These are phyloP conservation scores for Bradypodion pumilum DNA, from an alignment of 2,797 vertebrate genomes.

Conservation along the genomic window DNA sequence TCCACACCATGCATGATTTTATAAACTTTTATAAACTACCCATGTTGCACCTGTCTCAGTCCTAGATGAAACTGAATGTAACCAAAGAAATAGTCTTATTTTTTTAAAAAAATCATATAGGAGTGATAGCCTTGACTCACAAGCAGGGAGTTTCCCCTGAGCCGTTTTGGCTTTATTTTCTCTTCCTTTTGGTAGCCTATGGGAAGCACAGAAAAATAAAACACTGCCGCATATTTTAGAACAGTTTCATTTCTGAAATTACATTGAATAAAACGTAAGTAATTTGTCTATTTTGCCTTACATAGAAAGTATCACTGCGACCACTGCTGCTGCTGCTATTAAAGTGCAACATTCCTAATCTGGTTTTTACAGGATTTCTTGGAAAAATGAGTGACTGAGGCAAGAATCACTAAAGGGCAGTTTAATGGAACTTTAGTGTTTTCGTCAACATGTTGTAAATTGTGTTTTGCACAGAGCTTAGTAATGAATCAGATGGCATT, in stretches of 20 bases:
- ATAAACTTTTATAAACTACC: too few species aligned
- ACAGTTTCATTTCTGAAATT: not conserved
- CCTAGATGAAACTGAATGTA: not conserved
- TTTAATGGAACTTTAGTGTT: not conserved
- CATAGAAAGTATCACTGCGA: not conserved
- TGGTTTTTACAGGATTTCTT: not conserved
- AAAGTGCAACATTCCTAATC: not conserved
- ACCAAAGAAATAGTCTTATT: not conserved
- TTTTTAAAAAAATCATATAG: too few species aligned
- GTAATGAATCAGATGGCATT: not conserved
- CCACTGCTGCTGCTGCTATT: not conserved
- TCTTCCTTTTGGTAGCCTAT: too few species aligned
- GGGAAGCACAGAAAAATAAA: not conserved
- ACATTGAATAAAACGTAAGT: not conserved
- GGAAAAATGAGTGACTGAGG: not conserved
- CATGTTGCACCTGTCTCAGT: not conserved
- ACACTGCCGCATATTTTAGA: not conserved
- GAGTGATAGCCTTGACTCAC: too few species aligned
- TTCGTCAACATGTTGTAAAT: not conserved
- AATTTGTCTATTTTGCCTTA: not conserved
- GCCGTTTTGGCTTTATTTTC: not conserved
- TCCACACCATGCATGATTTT: too few species aligned
- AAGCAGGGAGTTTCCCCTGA: not conserved
- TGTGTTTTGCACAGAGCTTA: not conserved
- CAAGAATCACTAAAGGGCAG: not conserved